phyloP scores from a whole-genome alignment of 2,888 invertebrate species.

The Sphaerophoria taeniata region DNA sequence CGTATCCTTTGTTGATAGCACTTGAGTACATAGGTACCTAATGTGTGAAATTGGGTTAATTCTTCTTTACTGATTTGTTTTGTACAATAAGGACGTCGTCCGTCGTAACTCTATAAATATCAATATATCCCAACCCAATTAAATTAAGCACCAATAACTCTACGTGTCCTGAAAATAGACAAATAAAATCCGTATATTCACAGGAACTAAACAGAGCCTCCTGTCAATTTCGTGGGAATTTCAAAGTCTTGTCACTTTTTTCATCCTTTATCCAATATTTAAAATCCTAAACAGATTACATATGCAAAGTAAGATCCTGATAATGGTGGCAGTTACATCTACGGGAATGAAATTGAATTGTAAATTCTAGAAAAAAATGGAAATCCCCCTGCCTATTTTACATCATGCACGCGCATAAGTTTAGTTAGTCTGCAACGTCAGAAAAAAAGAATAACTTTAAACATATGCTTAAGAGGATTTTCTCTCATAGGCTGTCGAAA shows the following conservation, averaged over 20 bases:
- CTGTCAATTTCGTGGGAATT: neutral
- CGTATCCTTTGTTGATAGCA: too few relatives aligned
- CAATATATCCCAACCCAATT: neutral
- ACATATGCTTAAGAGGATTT: slow-evolving; percentile 24
- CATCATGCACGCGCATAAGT: slow-evolving; percentile 3
- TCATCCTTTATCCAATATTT: slow-evolving; percentile 5
- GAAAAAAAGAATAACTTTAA: slow-evolving; percentile 5
- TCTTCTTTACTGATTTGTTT: neutral
- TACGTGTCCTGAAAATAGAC: neutral
- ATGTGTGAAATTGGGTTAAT: neutral
- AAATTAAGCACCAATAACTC: neutral
- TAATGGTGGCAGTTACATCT: slow-evolving; percentile 59
- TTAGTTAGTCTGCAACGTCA: neutral
- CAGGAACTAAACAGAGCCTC: neutral
- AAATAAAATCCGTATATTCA: neutral
- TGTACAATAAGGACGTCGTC: neutral
- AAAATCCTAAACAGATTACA: slow-evolving; percentile 53
- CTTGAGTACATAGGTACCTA: too few relatives aligned
- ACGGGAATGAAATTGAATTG: slow-evolving; percentile 61
- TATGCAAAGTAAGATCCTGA: slow-evolving; percentile 59
- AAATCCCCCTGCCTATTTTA: slow-evolving; percentile 33
- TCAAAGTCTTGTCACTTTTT: slow-evolving; percentile 46
- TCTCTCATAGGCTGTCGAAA: neutral
- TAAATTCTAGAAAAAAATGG: slow-evolving; percentile 32
- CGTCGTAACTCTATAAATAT: neutral